Base-by-base conservation (phyloP, 2,113 vertebrate species). In the Ramphastos sulfuratus region DNA sequence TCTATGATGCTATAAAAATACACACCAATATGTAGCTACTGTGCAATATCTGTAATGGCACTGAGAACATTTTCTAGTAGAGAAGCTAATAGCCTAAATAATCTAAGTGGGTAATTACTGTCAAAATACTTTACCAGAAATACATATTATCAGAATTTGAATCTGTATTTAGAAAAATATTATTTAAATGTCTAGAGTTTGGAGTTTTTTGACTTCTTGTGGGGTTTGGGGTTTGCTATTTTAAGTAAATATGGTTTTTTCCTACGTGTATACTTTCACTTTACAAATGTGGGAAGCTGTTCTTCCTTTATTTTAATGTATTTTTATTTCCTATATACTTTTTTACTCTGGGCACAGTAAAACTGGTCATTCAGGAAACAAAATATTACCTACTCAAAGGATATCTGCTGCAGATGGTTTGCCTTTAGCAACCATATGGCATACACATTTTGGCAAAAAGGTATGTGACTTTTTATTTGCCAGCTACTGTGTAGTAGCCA, bases 331-430 rank as follows among this genome's bases (percentile, higher is more conserved):
- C 24, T 83, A 12, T 66, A 44, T 3, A 56, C 3, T 37, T 88
- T 13, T 56, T 59, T 84, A 54, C 39, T 88, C 27, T 80, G 25
- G 13, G 44, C 46, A 71, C 24, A 69, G 7, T 59, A 92, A 87
- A 85, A 52, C 2, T 72, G 21, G 18, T 31, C 9, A 63, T 77
- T 86, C 63, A 54, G 58, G 31, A 88, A 82, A 88, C 31, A 72
- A 77, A 35, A 58, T 46, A 85, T 25, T 86, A 63, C 39, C 48
- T 75, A 83, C 17, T 39, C 71, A 58, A 90, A 92, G 64, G 66
- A 88, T 52, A 89, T 85, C 70, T 87, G 33, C 27, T 93, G 58
- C 89, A 94, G 65, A 95, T 91, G 79, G 63, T 81, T 93, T 88
- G 35, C 85, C 85, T 94, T 90, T 94, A 91, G 71, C 85, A 95